phyloP scores from a whole-genome alignment of 2,888 invertebrate species.

The Bugula neritina region DNA sequence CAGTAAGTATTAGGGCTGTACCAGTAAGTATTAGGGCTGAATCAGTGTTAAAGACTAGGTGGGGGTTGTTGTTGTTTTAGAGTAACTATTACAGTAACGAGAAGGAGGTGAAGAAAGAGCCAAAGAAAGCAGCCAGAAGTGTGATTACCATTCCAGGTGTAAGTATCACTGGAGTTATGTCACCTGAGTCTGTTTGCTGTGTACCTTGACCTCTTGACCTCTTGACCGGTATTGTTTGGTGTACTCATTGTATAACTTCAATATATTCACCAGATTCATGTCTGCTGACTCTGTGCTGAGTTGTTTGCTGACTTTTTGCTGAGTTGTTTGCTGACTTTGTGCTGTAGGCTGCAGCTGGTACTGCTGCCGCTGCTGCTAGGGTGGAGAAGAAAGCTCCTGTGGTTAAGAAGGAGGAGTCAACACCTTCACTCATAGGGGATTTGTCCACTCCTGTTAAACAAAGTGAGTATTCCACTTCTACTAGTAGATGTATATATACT shows the following conservation, averaged over 20 bases:
- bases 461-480: background rate
- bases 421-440: slow-evolving; percentile 12
- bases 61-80: no score
- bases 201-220: no score
- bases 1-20: background rate
- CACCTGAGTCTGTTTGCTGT: no score
- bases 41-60: no score
- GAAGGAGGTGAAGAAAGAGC: background rate
- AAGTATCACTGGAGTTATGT: background rate
- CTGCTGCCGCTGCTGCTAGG: background rate
- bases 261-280: no score
- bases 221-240: no score
- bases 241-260: no score
- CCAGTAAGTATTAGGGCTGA: background rate
- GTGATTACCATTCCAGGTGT: slow-evolving; percentile 16
- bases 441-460: background rate
- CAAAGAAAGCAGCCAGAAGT: background rate
- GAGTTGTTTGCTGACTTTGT: no score
- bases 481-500: no score
- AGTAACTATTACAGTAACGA: background rate
- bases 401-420: background rate
- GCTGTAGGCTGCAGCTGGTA: slow-evolving; percentile 16
- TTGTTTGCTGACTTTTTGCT: no score
- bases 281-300: no score
- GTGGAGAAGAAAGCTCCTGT: background rate